phyloP scores from a whole-genome alignment of 2,888 invertebrate species.

The Ernsta delagoae region DNA sequence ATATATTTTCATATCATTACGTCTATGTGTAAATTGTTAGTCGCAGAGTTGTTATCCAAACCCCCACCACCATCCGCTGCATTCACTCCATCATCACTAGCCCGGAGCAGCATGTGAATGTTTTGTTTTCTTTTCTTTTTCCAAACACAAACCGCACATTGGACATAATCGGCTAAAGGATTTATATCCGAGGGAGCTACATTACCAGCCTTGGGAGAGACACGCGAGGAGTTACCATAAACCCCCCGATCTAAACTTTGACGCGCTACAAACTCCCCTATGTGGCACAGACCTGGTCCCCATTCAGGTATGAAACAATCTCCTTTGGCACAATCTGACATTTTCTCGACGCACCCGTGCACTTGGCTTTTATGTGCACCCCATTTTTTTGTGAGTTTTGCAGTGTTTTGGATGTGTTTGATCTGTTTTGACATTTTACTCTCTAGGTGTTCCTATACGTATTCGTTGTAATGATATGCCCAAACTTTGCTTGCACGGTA shows the following conservation, averaged over 20 bases:
- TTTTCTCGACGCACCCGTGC: constrained; percentile 73
- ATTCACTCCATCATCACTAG: constrained; percentile 77
- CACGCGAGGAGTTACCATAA: constrained; percentile 86
- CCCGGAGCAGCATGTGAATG: constrained; percentile 85
- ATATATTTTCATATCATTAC: background rate
- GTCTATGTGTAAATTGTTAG: constrained; percentile 6
- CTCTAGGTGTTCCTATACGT: background rate
- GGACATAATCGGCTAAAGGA: constrained; percentile 82
- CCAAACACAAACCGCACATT: constrained; percentile 83
- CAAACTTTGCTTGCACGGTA: constrained; percentile 64
- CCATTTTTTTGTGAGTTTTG: constrained; percentile 48
- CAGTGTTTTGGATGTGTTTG: constrained; percentile 59
- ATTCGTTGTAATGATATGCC: constrained; percentile 24
- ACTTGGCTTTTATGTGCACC: constrained; percentile 79
- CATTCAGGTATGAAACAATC: constrained; percentile 79
- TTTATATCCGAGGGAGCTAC: constrained; percentile 82
- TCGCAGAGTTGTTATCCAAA: constrained; percentile 67
- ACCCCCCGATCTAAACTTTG: constrained; percentile 84
- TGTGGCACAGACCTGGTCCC: constrained; percentile 82
- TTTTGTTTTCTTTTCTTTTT: constrained; percentile 84
- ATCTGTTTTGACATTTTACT: constrained; percentile 14
- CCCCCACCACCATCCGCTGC: constrained; percentile 67
- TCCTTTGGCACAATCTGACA: constrained; percentile 72
- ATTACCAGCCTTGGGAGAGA: constrained; percentile 90
- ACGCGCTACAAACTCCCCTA: constrained; percentile 77